Base-by-base conservation (phyloP, 1,140 invertebrate species). In the Gyrodactylus salaris region DNA sequence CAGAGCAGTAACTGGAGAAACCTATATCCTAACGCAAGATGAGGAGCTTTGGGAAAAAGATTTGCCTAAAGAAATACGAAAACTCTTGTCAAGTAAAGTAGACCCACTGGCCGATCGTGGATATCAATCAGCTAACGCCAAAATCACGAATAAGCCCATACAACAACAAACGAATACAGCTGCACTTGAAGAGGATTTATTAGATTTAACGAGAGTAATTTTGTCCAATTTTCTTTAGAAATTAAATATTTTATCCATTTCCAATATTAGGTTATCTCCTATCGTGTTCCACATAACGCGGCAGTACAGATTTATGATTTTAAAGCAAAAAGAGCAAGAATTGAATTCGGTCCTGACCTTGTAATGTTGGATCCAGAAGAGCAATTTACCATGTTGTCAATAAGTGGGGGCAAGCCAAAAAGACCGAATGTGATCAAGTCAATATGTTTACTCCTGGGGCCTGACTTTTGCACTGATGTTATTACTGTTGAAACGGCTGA, bases 351-450 rank as follows among this genome's bases (percentile, higher is more conserved):
- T 23, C 83, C 83, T n/a, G 83, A 84, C 74, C 76, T 84, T 74
- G 83, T 84, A 1, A 84, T 84, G 82, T 76, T 84, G 21, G 79
- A 79, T n/a, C 83, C 83, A n/a, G 82, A 83, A 76, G 83, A 84
- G 76, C 81, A 84, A 75, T 84, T 84, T 76, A 84, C 83, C 25
- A 81, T 82, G 75, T 78, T 84, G 0, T 79, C 78, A 75, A 74
- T 84, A 22, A 83, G 82, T 26, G 83, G 82, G 69, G 82, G 82
- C 20, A 82, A 82, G 75, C 83, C 83, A 23, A 84, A 84, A 77
- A 80, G 81, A 75, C 81, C 81, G 0, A 83, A 83, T 76, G 72
- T 78, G 27, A 84, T 84, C 75, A 80, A 81, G 74, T 78, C 80
- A 26, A 76, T 84, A 0, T 84, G 83, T 75, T 77, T 84, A 1